Conservation (phyloP, 2,113 vertebrate genomes). For the Alaudala cheleensis region DNA sequence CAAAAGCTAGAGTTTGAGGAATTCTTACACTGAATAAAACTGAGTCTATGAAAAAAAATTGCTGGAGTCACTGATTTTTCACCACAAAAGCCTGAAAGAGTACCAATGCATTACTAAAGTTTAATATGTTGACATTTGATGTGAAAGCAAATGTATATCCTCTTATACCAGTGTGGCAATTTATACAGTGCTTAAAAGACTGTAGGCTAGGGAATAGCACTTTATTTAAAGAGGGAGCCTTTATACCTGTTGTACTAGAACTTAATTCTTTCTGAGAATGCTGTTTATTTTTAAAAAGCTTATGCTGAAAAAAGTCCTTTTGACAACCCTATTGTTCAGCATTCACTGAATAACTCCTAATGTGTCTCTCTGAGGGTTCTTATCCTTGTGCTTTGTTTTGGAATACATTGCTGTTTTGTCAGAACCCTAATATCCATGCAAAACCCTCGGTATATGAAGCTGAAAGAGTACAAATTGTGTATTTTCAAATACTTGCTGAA, state of each 20-base stretch:
- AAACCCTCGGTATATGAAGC: neutral
- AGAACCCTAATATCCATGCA: neutral
- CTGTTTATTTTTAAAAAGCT: neutral
- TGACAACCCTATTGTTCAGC: neutral
- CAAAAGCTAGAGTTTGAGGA: neutral
- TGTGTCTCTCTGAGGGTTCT: neutral
- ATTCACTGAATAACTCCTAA: neutral
- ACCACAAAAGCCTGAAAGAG: neutral
- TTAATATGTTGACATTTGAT: neutral
- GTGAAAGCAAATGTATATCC: neutral
- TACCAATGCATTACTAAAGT: neutral
- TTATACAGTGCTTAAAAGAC: neutral
- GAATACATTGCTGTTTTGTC: neutral
- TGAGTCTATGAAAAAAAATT: neutral
- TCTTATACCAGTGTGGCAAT: neutral
- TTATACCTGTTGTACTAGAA: neutral
- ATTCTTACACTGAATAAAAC: neutral
- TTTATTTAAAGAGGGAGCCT: neutral
- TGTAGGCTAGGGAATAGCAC: neutral
- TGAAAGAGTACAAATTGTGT: neutral
- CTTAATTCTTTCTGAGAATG: neutral
- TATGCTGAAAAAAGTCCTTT: neutral
- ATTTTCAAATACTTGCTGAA: neutral
- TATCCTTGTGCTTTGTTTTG: neutral
- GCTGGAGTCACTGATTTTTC: neutral